Base-by-base conservation (phyloP, 2,888 invertebrate genomes). In the Tachina lurida region DNA sequence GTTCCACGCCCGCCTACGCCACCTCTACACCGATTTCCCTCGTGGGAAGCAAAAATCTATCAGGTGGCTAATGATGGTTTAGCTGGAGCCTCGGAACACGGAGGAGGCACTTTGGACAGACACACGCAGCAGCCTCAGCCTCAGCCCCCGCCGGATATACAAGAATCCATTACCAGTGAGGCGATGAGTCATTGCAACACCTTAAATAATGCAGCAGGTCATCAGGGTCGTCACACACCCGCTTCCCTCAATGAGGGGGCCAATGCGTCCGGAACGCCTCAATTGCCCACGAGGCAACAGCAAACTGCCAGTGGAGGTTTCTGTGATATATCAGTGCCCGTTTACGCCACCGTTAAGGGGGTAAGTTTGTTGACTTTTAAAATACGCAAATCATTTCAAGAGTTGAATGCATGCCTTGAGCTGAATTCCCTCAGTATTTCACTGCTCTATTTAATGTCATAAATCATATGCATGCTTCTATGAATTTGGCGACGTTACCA, bases 1-100 rank as follows among this genome's bases (percentile, higher is more conserved):
- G 90, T 91, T 15, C 94, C 94, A 3, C 93, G 95, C 87, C 96
- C 98, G 0, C 98, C 98, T 15, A 98, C 98, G 0, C 98, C 98
- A 39, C 98, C 98, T 0, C 93, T 98, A 76, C 98, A 98, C 92
- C 94, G 98, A 90, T 97, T 97, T 92, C 97, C 97, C 7, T 97
- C 97, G 89, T 98, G 98, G 98, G 98, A 98, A 93, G 98, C 97
- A n/a, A 96, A 98, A 92, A 98, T 98, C 90, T 98, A 98, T 93
- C 97, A 98, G 94, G 97, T 97, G 75, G 95, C 94, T 60, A 94
- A 94, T 87, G 94, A 94, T 91, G 94, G 94, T 0, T 90, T 95
- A 54, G 92, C 94, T 87, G 89, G 94, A 89, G 87, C 93, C 87
- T 89, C 93, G 89, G 87, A 84, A 49, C 87, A 93, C 81, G 91